These are phyloP conservation scores for Conus betulinus DNA, from an alignment of 1,140 invertebrate species.

Conservation along the genomic window DNA sequence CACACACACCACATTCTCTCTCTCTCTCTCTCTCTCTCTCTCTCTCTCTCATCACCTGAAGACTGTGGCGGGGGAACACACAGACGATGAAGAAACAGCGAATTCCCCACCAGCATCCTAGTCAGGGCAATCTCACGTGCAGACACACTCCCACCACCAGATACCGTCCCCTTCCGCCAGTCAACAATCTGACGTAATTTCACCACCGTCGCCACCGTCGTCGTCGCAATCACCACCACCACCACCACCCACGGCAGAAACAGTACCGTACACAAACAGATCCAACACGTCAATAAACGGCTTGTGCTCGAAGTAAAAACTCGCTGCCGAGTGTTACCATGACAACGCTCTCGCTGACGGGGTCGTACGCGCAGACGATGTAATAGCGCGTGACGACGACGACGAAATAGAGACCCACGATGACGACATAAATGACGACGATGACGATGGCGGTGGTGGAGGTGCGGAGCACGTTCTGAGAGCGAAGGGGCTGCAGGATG, in stretches of 20 bases:
- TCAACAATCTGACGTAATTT: background rate
- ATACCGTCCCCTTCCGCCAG: background rate
- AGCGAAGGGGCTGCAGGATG: conserved; percentile 1
- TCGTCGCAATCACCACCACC: background rate
- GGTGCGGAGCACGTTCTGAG: conserved; percentile 7
- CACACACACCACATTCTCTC: too few species aligned
- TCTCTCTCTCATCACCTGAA: too few species aligned
- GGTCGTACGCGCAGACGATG: conserved; percentile 10
- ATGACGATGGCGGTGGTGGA: conserved; percentile 6
- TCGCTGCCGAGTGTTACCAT: background rate
- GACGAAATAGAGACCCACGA: background rate
- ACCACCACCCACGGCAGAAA: background rate
- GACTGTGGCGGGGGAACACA: background rate
- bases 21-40: too few species aligned
- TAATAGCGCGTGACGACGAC: conserved; percentile 11
- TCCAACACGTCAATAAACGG: background rate
- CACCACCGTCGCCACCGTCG: background rate
- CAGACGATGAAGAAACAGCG: background rate
- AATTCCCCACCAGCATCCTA: background rate
- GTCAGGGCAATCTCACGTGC: background rate
- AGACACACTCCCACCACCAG: background rate
- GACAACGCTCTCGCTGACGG: background rate
- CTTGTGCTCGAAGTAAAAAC: background rate
- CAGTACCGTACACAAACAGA: background rate
- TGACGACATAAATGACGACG: conserved; percentile 4